A percentile compares a stretch with the other conserved stretches of the same genome.
Conservation (phyloP, 1,140 invertebrate species). For the Habropoda laboriosa region DNA sequence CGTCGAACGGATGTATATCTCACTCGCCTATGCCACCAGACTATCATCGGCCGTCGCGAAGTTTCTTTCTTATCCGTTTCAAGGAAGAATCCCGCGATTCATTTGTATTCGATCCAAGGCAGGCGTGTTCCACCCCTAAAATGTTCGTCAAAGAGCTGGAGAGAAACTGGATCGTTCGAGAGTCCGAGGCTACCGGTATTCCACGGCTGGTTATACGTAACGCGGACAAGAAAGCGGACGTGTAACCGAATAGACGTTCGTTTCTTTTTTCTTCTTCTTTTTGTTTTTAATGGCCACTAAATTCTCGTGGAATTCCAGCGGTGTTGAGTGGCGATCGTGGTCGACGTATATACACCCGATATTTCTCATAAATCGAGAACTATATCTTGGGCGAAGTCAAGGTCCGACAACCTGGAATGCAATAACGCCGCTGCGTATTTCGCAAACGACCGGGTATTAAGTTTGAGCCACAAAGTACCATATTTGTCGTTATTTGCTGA, state of each 20-base stretch:
- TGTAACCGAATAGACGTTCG: slow-evolving; percentile 35
- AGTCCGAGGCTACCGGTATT: slow-evolving; percentile 29
- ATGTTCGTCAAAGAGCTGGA: neutral
- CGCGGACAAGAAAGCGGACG: slow-evolving; percentile 33
- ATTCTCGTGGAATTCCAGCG: slow-evolving; percentile 28
- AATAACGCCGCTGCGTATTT: slow-evolving; percentile 15
- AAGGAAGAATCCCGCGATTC: neutral
- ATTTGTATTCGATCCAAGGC: neutral
- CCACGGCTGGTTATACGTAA: slow-evolving; percentile 37
- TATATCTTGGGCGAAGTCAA: slow-evolving; percentile 35
- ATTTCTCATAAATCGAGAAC: slow-evolving; percentile 42
- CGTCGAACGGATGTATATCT: too few species aligned
- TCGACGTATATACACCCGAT: slow-evolving; percentile 1
- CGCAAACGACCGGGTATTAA: slow-evolving; percentile 29
- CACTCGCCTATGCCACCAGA: too few species aligned
- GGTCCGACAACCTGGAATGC: slow-evolving; percentile 34
- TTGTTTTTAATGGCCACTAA: slow-evolving; percentile 34
- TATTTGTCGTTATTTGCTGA: slow-evolving; percentile 31
- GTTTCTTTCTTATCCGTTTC: neutral
- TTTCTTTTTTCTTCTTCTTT: slow-evolving; percentile 25
- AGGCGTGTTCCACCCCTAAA: neutral
- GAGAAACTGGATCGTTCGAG: slow-evolving; percentile 26
- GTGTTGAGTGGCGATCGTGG: slow-evolving; percentile 8
- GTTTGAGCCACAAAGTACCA: slow-evolving; percentile 34
- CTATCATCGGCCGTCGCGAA: neutral